These are phyloP conservation scores for Dicaeum eximium DNA, from an alignment of 2,113 vertebrate species.

Conservation along the genomic window DNA sequence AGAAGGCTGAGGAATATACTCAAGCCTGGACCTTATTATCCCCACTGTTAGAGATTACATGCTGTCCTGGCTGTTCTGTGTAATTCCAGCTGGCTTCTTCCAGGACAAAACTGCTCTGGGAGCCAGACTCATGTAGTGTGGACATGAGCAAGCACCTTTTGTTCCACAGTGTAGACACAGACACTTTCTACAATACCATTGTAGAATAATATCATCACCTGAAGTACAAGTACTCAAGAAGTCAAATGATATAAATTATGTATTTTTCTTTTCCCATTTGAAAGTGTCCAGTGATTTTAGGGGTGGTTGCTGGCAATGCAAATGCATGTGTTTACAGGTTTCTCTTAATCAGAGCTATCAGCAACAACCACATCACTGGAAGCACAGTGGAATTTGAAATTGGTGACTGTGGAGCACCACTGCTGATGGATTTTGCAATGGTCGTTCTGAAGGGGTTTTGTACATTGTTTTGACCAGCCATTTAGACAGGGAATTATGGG, in stretches of 20 bases:
- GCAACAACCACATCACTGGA: neutral
- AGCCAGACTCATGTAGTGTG: neutral
- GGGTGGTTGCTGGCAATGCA: neutral
- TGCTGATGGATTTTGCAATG: neutral
- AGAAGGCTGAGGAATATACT: neutral
- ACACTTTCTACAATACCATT: neutral
- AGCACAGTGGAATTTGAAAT: neutral
- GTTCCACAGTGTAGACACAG: neutral
- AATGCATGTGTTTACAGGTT: neutral
- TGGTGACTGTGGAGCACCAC: fast-evolving
- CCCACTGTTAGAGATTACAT: neutral
- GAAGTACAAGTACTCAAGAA: neutral
- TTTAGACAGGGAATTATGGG: neutral
- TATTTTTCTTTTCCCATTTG: neutral
- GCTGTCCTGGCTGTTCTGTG: neutral
- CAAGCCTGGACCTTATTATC: neutral
- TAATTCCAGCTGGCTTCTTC: neutral
- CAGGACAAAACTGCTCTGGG: neutral
- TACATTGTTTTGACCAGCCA: neutral
- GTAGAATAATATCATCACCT: neutral
- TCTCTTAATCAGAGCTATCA: neutral
- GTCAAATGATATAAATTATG: neutral
- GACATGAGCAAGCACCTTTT: neutral
- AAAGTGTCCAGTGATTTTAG: neutral
- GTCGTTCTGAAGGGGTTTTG: neutral